Evolutionary conservation across 2,888 invertebrate species (phyloP).

Genomic region (Drosophila antonietae): DNA sequence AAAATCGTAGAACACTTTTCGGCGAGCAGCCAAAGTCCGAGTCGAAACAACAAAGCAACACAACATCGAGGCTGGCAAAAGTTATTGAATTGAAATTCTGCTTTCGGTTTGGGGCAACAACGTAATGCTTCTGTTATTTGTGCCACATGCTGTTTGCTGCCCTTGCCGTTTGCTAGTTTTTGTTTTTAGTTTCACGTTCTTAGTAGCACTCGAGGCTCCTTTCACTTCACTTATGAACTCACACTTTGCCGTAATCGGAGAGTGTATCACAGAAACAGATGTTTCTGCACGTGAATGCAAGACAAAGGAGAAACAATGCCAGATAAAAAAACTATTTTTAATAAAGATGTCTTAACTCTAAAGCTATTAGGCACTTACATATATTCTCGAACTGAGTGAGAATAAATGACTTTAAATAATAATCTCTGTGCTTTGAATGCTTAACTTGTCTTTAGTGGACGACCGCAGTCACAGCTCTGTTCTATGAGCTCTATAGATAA

Average conservation of each 20-base stretch:
- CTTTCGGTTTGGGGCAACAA: slow-evolving; percentile 43
- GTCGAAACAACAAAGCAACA: slow-evolving; percentile 36
- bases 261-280: not conserved
- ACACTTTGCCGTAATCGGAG: slow-evolving; percentile 2
- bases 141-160: slow-evolving; percentile 29
- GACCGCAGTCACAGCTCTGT: not conserved
- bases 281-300: slow-evolving; percentile 1
- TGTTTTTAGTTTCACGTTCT: slow-evolving; percentile 20
- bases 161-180: slow-evolving; percentile 16
- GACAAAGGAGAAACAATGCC: not conserved
- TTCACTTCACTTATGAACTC: slow-evolving; percentile 40
- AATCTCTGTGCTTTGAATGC: not conserved
- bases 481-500: not conserved
- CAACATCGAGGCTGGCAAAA: slow-evolving; percentile 31
- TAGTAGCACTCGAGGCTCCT: slow-evolving; percentile 16
- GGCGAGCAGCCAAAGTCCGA: slow-evolving; percentile 42
- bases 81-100: slow-evolving; percentile 67
- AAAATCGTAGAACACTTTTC: slow-evolving; percentile 49
- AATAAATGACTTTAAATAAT: not conserved
- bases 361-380: not conserved
- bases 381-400: not conserved
- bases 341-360: not conserved
- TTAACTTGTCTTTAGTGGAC: not conserved
- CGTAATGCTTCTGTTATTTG: slow-evolving; percentile 41
- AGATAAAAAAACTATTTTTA: not conserved